These are phyloP conservation scores for Heliconius hermathena DNA, from an alignment of 1,140 invertebrate genomes.

Conservation along the genomic window DNA sequence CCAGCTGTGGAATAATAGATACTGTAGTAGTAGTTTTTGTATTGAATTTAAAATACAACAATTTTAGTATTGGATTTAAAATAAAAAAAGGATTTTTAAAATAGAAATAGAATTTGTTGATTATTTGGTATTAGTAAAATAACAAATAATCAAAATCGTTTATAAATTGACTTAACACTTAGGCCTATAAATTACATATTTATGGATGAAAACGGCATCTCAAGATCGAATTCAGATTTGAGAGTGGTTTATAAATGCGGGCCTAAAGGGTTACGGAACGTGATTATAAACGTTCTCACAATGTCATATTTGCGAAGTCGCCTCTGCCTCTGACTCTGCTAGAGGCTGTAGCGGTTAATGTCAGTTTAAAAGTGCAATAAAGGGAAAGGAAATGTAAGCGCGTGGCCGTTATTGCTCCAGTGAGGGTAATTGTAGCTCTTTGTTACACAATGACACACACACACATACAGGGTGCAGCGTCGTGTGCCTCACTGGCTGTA, in stretches of 20 bases:
- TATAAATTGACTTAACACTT: neutral
- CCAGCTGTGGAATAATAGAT: neutral
- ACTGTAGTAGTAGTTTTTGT: neutral
- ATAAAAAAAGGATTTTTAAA: neutral
- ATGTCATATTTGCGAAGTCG: neutral
- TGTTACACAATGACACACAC: conserved; percentile 7
- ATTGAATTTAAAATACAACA: neutral
- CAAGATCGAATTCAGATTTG: no score
- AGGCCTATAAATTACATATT: no score
- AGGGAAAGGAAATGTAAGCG: conserved; percentile 25
- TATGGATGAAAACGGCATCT: no score
- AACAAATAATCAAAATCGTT: neutral
- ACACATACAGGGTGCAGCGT: neutral
- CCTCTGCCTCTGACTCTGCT: neutral
- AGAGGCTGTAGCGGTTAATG: conserved; percentile 4
- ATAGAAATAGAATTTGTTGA: neutral
- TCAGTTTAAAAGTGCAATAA: conserved; percentile 30
- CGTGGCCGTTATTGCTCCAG: conserved; percentile 14
- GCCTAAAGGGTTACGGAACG: neutral
- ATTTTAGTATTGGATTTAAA: neutral
- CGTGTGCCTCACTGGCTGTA: neutral
- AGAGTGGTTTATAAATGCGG: no score
- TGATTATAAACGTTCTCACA: conserved; percentile 18
- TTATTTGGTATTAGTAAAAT: no score
- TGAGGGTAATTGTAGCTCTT: conserved; percentile 20